Evolutionary conservation across 2,797 vertebrate genomes (phyloP), one percentile per base, ranked within the genome.

Genomic region (Carapus acus): DNA sequence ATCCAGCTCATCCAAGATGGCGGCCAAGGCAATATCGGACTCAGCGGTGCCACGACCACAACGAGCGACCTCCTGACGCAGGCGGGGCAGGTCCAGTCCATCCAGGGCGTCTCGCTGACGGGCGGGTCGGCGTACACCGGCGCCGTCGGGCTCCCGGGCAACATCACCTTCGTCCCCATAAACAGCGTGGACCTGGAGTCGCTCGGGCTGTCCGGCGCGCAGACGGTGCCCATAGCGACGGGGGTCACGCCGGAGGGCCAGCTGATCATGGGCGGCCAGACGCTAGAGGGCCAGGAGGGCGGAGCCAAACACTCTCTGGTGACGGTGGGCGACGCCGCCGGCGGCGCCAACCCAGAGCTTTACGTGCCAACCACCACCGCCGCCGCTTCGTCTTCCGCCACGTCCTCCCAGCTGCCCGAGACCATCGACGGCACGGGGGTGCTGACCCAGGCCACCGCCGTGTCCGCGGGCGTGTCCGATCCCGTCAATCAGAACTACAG

Each of bases 121-220:
- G 89, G 80, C 2, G 82, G 92, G 54, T 88, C 91, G 0, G 89
- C 93, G 14, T 99, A 95, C 78, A 89, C 90, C 59, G 73, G 90
- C 61, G 88, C 93, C 74, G 85, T 96, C 42, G 96, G 93, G 62
- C 78, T 99, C 77, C 93, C 93, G 2, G 83, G 94, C 77, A 99
- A 99, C 87, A 97, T 99, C 77, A 94, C 96, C 6, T 97, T 99
- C 77, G 92, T 99, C 83, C 96, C 96, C 39, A 93, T 99, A 84
- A 98, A 96, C 80, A 99, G 93, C 58, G 85, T 95, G 68, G 95
- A 99, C 83, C 87, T 99, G 81, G 95, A 99, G 90, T 99, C 95
- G 59, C 86, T 97, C 71, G 96, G 95, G 81, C 88, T 97, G 65
- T 89, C 93, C 1, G 90, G 92, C 63, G 92, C 96, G 72, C 94